Base-by-base conservation (phyloP, 2,888 invertebrate species). In the Dryadula phaetusa region DNA sequence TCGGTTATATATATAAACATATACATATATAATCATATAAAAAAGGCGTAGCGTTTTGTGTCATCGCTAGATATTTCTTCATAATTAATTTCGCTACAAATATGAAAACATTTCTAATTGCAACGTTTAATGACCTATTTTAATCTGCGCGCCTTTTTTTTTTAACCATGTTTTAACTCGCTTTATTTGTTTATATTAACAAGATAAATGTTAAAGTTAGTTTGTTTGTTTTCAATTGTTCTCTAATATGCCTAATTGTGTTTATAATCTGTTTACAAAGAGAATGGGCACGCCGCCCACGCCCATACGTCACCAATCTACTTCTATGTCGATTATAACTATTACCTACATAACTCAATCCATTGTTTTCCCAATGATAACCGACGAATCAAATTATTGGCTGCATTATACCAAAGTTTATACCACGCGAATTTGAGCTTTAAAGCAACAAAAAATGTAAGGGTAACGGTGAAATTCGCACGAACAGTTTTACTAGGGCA, bases 291-390 rank as follows among this genome's bases (percentile, higher is more conserved):
- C 58, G 66, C 75, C 79, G 79, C 83, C 84, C 80, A 79, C 80
- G 71, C 67, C 64, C 32, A 70, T 72, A 75, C 74, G 75, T 78
- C 77, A 76, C 82, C 81, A 81, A 82, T 81, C 78, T 77, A 83
- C 78, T 80, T 77, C 72, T 71, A 75, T 77, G 69, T 76, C 70
- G 72, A 79, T 77, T 72, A 75, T 78, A 78, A 79, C 72, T 82
- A 82, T 83, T 83, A 86, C 81, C 78, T 83, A 83, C 76, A 76
- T 77, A 74, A 74, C 75, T 71, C 75, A 73, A 75, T 70, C 84
- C 80, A 91, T 92, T 92, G 92, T 92, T 88, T 92, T 90, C 84
- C 83, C 87, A 87, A 85, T 86, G 85, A 87, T 86, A 87, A 83
- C 80, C 79, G 76, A 80, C 86, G 85, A 88, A 91, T 89, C 81